Conservation (phyloP, 1,140 invertebrate genomes). For the Tetramorium simillimum region DNA sequence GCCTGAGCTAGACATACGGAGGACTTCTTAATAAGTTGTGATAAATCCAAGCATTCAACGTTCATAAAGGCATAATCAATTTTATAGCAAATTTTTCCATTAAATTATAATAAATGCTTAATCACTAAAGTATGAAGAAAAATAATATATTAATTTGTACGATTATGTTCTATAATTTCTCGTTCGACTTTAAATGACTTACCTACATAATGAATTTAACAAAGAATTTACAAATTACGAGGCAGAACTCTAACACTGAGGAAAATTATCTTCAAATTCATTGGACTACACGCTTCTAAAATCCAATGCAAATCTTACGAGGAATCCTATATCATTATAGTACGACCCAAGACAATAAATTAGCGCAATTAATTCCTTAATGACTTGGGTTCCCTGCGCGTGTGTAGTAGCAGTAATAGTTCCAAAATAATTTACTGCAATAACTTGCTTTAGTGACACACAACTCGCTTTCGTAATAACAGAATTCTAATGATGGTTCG, state of each 20-base stretch:
- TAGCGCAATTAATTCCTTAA: constrained; percentile 40
- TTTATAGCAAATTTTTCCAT: not conserved
- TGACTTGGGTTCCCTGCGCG: not conserved
- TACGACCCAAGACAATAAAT: not conserved
- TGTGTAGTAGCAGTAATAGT: not conserved
- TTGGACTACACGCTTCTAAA: not conserved
- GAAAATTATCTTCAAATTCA: not conserved
- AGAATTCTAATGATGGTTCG: not conserved
- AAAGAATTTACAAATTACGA: constrained; percentile 12
- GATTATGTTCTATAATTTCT: not conserved
- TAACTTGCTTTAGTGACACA: not conserved
- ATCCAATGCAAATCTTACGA: not conserved
- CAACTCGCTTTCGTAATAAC: not conserved
- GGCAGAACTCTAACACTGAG: not conserved
- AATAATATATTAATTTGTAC: constrained; percentile 12
- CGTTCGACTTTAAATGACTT: not conserved
- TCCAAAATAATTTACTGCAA: constrained; percentile 37
- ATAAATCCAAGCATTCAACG: not conserved
- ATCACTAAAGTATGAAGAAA: not conserved
- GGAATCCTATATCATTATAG: not conserved
- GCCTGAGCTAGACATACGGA: not conserved
- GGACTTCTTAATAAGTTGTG: not conserved
- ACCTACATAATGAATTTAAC: not conserved
- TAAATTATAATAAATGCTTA: constrained; percentile 7
- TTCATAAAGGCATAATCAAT: not conserved